Evolutionary conservation across 2,113 vertebrate genomes (phyloP).

Genomic region (Sapajus apella): DNA sequence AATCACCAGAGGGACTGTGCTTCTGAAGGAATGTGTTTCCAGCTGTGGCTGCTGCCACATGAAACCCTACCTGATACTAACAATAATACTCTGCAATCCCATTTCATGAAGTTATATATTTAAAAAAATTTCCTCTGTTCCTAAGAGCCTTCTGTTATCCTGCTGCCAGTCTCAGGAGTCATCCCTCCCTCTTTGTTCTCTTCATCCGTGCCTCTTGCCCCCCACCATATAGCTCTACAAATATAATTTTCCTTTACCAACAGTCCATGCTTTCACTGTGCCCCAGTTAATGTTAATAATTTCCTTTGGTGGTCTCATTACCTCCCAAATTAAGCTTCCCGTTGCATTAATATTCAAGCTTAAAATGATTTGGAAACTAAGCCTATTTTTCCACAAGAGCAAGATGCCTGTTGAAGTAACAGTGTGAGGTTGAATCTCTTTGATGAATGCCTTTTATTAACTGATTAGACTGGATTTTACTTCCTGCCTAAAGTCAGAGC

Average conservation of each 20-base stretch:
- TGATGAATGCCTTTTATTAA: slow-evolving; percentile 42
- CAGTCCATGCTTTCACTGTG: neutral
- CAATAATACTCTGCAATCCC: neutral
- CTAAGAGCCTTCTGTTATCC: neutral
- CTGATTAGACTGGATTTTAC: slow-evolving; percentile 17
- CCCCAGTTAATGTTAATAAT: slow-evolving; percentile 10
- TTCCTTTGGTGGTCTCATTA: slow-evolving; percentile 43
- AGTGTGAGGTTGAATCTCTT: neutral
- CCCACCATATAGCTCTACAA: neutral
- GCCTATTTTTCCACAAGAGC: neutral
- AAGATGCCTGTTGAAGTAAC: neutral
- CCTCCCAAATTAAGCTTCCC: neutral
- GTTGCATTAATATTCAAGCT: neutral
- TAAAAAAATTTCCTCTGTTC: neutral
- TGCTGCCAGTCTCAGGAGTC: neutral
- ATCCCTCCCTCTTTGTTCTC: neutral
- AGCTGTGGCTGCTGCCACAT: neutral
- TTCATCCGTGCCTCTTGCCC: neutral
- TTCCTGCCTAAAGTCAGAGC: slow-evolving; percentile 40
- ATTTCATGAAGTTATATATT: neutral
- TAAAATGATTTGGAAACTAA: slow-evolving; percentile 43
- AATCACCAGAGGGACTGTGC: neutral
- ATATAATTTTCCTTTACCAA: neutral
- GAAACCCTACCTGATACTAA: neutral
- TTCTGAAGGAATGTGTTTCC: neutral